Conservation (phyloP, 2,888 invertebrate species). For the Cancer borealis region DNA sequence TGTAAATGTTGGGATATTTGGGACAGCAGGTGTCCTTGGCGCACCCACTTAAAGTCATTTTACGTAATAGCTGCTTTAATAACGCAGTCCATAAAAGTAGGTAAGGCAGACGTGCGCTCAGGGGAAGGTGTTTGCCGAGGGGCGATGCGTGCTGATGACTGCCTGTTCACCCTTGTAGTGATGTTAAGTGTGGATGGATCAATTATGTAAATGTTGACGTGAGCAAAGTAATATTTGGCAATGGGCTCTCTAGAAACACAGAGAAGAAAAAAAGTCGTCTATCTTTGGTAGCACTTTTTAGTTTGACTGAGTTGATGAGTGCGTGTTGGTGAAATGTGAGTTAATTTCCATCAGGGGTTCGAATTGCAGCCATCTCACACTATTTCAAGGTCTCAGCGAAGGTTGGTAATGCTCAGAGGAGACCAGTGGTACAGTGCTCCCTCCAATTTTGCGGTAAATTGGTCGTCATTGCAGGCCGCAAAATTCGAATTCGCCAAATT, state of each 20-base stretch:
- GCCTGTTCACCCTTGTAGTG: neutral
- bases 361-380: too few relatives aligned
- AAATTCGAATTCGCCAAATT: too few relatives aligned
- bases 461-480: too few relatives aligned
- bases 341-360: too few relatives aligned
- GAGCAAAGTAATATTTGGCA: neutral
- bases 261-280: neutral
- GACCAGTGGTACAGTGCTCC: too few relatives aligned
- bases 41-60: neutral
- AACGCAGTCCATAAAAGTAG: neutral
- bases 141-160: neutral
- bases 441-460: too few relatives aligned
- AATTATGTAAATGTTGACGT: conserved; percentile 11
- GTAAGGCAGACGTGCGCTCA: neutral
- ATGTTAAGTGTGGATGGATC: conserved; percentile 6
- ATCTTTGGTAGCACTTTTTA: neutral
- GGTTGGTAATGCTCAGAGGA: too few relatives aligned
- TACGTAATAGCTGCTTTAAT: neutral
- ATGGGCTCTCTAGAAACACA: neutral
- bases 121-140: neutral
- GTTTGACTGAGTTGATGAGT: neutral
- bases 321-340: neutral
- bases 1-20: neutral
- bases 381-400: too few relatives aligned
- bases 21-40: neutral